A percentile compares a stretch with the other conserved stretches of the same genome.
These are phyloP conservation scores for Vollenhovia emeryi DNA, from an alignment of 1,140 invertebrate genomes.

Conservation along the genomic window DNA sequence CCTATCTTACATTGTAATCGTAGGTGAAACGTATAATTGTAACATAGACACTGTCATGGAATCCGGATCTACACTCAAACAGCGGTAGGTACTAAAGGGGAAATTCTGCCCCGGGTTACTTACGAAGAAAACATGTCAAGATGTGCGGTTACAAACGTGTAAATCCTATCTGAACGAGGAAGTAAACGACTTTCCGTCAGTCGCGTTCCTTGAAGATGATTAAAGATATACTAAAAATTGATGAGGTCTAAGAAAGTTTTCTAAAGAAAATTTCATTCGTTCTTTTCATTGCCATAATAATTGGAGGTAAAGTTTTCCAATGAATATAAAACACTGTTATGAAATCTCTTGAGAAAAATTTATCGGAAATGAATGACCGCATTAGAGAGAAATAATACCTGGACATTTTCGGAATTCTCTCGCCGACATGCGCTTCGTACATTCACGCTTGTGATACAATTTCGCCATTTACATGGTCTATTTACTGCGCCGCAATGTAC, in stretches of 20 bases:
- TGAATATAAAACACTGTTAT: neutral
- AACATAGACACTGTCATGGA: neutral
- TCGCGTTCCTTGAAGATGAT: neutral
- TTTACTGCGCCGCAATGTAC: conserved; percentile 37
- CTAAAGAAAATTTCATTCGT: neutral
- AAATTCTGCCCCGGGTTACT: conserved; percentile 42
- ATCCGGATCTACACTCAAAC: neutral
- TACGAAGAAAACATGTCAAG: conserved; percentile 18
- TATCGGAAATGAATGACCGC: neutral
- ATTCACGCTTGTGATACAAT: conserved; percentile 41
- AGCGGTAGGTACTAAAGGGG: conserved; percentile 3
- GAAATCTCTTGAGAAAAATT: neutral
- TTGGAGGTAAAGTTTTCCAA: neutral
- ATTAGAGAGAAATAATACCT: neutral
- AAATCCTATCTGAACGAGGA: conserved; percentile 25
- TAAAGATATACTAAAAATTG: neutral
- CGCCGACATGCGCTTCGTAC: conserved; percentile 13
- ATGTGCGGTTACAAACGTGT: neutral
- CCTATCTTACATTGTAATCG: neutral
- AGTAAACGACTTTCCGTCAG: neutral
- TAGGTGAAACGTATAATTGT: conserved; percentile 31
- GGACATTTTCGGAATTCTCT: conserved; percentile 38
- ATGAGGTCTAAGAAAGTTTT: neutral
- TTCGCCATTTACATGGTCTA: conserved; percentile 57
- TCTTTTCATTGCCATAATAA: neutral